phyloP scores from a whole-genome alignment of 2,797 vertebrate genomes.

The Schizopygopsis pylzovi region DNA sequence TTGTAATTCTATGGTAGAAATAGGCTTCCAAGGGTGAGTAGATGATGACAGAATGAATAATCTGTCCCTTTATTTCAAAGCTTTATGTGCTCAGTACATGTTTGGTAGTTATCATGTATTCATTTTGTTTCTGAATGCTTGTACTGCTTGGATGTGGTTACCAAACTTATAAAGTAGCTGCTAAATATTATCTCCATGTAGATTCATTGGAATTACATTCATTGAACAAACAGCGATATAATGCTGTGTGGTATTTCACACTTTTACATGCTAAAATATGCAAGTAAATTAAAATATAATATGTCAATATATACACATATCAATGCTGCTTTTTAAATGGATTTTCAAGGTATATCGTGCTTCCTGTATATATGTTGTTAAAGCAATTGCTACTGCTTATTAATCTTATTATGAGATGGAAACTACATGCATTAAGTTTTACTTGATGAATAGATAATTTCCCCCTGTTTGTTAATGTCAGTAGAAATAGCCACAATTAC shows the following conservation, averaged over 20 bases:
- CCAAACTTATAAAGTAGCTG: background rate
- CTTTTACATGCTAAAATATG: slow-evolving; percentile 12
- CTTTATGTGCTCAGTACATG: background rate
- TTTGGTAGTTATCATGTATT: slow-evolving; percentile 4
- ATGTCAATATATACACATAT: background rate
- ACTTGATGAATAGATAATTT: slow-evolving; percentile 2
- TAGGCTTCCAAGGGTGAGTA: background rate
- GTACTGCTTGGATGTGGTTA: background rate
- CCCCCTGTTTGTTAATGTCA: background rate
- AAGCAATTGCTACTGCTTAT: background rate
- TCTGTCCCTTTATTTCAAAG: background rate
- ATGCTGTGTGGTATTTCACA: background rate
- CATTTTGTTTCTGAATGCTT: background rate
- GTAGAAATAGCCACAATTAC: background rate
- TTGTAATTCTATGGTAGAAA: background rate
- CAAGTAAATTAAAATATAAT: background rate
- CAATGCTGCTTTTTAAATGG: background rate
- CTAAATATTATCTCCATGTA: background rate
- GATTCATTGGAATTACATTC: background rate
- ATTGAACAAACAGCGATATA: background rate
- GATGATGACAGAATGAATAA: background rate
- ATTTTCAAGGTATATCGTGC: background rate
- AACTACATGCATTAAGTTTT: background rate
- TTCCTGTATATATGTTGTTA: background rate
- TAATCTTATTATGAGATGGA: background rate